These are phyloP conservation scores for Philopedon plagiatum DNA, from an alignment of 2,888 invertebrate species.

Conservation along the genomic window DNA sequence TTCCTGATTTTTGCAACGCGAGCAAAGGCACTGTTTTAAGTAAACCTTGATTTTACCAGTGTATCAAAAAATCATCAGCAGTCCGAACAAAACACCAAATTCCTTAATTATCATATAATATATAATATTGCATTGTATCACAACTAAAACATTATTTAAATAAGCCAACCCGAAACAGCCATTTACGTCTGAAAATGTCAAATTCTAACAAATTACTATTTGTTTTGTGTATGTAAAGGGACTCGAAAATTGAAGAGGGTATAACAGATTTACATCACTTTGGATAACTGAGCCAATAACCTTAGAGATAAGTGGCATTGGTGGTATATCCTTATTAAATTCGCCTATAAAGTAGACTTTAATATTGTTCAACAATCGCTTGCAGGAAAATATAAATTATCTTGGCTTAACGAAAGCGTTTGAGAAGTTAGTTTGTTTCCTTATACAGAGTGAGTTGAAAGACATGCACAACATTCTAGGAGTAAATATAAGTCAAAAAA, in stretches of 20 bases:
- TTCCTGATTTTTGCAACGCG: too few species aligned
- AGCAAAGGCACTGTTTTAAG: too few species aligned
- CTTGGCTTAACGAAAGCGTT: neutral
- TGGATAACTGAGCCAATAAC: conserved; percentile 33
- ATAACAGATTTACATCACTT: conserved; percentile 28
- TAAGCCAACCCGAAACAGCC: neutral
- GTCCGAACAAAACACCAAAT: too few species aligned
- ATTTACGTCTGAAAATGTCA: conserved; percentile 38
- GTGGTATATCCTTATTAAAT: conserved; percentile 26
- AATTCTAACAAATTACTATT: conserved; percentile 45
- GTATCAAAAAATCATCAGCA: too few species aligned
- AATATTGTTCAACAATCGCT: neutral
- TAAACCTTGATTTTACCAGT: too few species aligned
- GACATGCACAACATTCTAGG: too few species aligned
- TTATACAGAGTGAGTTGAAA: too few species aligned
- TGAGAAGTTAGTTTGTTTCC: too few species aligned
- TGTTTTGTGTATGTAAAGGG: conserved; percentile 23
- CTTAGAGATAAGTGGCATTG: conserved; percentile 39
- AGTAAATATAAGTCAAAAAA: too few species aligned
- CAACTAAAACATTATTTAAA: conserved; percentile 10
- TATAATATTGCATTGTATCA: conserved; percentile 41
- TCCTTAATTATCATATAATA: too few species aligned
- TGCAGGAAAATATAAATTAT: neutral
- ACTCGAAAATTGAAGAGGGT: conserved; percentile 39
- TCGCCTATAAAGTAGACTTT: neutral